Evolutionary conservation across 2,113 vertebrate genomes (phyloP).

Genomic region (Chaetodon auriga): DNA sequence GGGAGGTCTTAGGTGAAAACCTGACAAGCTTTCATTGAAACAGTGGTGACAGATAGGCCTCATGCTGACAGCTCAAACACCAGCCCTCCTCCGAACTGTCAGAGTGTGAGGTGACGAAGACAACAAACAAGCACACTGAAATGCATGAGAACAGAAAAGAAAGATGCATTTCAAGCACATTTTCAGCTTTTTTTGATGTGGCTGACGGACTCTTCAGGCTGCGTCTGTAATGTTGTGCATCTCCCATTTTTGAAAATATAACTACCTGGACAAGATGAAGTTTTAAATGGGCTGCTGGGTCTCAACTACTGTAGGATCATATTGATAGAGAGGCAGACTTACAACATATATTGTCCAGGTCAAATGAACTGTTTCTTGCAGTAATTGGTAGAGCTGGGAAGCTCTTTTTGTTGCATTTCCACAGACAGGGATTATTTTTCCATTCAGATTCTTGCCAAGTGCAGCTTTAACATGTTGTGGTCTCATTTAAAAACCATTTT

Average conservation of each 20-base stretch:
- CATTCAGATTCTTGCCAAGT: slow-evolving; percentile 9
- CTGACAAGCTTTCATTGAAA: slow-evolving; percentile 35
- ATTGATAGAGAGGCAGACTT: neutral
- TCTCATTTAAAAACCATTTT: slow-evolving; percentile 42
- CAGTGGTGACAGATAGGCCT: slow-evolving; percentile 34
- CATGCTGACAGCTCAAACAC: slow-evolving; percentile 44
- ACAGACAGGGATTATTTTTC: slow-evolving; percentile 27
- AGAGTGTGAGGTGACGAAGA: slow-evolving; percentile 30
- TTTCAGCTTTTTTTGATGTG: neutral
- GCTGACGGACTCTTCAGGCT: neutral
- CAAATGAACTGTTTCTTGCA: neutral
- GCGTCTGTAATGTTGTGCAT: neutral
- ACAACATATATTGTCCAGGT: neutral
- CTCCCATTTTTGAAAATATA: neutral
- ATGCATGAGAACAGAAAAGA: neutral
- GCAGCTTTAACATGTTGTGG: slow-evolving; percentile 30
- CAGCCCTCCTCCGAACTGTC: slow-evolving; percentile 24
- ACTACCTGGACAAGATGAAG: no score
- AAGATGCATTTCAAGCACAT: neutral
- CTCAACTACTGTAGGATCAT: neutral
- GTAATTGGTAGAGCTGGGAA: neutral
- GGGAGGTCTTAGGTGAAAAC: slow-evolving; percentile 26
- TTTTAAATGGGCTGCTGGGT: neutral
- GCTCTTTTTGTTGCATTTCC: slow-evolving; percentile 11
- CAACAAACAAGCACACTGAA: slow-evolving; percentile 23